A percentile compares a stretch with the other conserved stretches of the same genome.
Evolutionary conservation across 2,797 vertebrate genomes (phyloP).

Genomic region (Clarias laeviceps): DNA sequence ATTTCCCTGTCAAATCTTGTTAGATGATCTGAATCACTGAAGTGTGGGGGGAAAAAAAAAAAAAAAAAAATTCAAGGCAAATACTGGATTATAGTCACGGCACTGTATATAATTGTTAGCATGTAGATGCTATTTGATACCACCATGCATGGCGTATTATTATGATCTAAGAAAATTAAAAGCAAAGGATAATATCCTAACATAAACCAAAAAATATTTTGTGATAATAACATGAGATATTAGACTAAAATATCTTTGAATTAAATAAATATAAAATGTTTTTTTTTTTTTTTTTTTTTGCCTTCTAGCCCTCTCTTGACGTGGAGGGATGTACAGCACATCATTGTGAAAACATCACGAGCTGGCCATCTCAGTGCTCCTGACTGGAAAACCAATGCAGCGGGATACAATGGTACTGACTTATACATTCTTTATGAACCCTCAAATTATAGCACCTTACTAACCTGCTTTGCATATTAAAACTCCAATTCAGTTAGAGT

Average conservation of each 20-base stretch:
- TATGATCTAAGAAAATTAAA: not conserved
- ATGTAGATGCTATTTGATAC: slow-evolving; percentile 70
- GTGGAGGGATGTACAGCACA: slow-evolving; percentile 98
- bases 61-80: too few species aligned
- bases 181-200: not conserved
- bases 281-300: slow-evolving; percentile 15
- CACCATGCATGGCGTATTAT: slow-evolving; percentile 45
- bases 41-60: too few species aligned
- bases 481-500: not conserved
- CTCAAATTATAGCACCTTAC: not conserved
- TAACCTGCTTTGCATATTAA: slow-evolving; percentile 6
- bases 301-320: slow-evolving; percentile 84
- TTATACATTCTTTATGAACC: slow-evolving; percentile 24
- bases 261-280: not conserved
- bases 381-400: slow-evolving; percentile 98
- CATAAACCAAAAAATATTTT: not conserved
- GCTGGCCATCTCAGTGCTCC: slow-evolving; percentile 95
- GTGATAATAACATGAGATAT: not conserved
- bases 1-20: too few species aligned
- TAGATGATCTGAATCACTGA: too few species aligned
- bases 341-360: slow-evolving; percentile 96
- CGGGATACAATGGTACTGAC: slow-evolving; percentile 92
- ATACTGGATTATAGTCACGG: too few species aligned
- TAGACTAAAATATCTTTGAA: not conserved
- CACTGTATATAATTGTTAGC: slow-evolving; percentile 60